phyloP scores from a whole-genome alignment of 30 jellyfish, hydroid and myxozoan genomes.

The Turritopsis rubra region DNA sequence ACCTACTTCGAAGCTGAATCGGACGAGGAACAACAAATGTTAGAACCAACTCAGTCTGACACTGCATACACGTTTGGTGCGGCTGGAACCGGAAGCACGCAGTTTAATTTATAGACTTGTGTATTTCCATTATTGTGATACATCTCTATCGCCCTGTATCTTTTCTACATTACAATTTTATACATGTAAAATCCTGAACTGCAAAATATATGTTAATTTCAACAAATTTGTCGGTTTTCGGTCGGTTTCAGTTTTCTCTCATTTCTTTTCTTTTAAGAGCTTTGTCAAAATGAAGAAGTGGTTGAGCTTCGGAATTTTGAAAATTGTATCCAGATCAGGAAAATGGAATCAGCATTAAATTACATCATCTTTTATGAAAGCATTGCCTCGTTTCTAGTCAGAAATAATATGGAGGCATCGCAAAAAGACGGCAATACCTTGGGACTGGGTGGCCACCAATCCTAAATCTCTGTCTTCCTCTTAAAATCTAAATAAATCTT shows the following conservation, averaged over 20 bases:
- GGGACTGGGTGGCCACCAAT: no score
- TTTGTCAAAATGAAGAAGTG: no score
- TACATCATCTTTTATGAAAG: no score
- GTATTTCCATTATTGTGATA: neutral
- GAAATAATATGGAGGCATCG: no score
- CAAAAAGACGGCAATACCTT: no score
- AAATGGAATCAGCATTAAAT: no score
- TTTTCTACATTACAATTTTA: neutral
- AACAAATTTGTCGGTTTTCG: neutral
- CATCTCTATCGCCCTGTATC: neutral
- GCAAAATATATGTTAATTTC: neutral
- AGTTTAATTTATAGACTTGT: neutral
- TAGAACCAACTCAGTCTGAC: constrained; percentile 46
- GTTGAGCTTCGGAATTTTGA: no score
- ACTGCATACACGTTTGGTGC: constrained; percentile 32
- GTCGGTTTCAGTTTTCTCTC: neutral
- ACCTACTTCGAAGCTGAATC: constrained; percentile 55
- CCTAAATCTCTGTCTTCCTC: no score
- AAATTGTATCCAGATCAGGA: no score
- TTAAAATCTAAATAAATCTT: no score
- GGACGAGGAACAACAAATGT: constrained; percentile 50
- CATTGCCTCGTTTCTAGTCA: no score
- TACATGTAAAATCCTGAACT: neutral
- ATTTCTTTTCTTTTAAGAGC: no score
- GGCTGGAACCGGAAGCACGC: neutral